These are phyloP conservation scores for Chymomyza amoena DNA, from an alignment of 2,888 invertebrate genomes.

Conservation along the genomic window DNA sequence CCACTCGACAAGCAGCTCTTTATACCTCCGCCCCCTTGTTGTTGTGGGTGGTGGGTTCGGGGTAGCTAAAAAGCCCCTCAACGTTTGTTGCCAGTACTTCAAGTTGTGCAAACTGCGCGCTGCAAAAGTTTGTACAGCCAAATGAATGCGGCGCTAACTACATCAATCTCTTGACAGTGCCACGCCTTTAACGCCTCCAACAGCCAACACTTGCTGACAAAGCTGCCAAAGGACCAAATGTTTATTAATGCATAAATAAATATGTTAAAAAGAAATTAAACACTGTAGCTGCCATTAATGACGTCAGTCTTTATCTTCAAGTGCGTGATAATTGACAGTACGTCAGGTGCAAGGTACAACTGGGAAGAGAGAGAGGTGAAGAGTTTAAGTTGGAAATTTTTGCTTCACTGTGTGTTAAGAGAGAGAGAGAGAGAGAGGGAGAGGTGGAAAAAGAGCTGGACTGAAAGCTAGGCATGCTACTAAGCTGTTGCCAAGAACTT, in stretches of 20 bases:
- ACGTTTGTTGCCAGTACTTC: slow-evolving; percentile 49
- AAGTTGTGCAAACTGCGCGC: slow-evolving; percentile 42
- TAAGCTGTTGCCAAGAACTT: background rate
- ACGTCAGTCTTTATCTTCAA: slow-evolving; percentile 17
- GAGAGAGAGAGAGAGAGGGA: no score
- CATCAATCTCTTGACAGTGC: background rate
- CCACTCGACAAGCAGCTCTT: slow-evolving; percentile 39
- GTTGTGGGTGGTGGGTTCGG: slow-evolving; percentile 60
- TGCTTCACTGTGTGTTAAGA: background rate
- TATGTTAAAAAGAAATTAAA: slow-evolving; percentile 65
- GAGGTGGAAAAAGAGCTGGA: background rate
- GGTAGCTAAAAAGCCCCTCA: slow-evolving; percentile 70
- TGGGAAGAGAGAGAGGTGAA: background rate
- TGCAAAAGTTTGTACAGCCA: slow-evolving; percentile 67
- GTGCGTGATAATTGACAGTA: background rate
- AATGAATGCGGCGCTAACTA: slow-evolving; percentile 46
- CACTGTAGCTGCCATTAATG: slow-evolving; percentile 55
- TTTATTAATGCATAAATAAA: slow-evolving; percentile 65
- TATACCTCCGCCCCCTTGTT: slow-evolving; percentile 6
- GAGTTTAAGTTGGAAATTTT: background rate
- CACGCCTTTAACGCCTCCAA: background rate
- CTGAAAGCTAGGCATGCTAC: background rate
- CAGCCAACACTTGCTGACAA: slow-evolving; percentile 2
- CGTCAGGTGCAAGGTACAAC: background rate
- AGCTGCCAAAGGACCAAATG: slow-evolving; percentile 44